Conservation (phyloP, 2,113 vertebrate species). For the Gorilla gorilla region DNA sequence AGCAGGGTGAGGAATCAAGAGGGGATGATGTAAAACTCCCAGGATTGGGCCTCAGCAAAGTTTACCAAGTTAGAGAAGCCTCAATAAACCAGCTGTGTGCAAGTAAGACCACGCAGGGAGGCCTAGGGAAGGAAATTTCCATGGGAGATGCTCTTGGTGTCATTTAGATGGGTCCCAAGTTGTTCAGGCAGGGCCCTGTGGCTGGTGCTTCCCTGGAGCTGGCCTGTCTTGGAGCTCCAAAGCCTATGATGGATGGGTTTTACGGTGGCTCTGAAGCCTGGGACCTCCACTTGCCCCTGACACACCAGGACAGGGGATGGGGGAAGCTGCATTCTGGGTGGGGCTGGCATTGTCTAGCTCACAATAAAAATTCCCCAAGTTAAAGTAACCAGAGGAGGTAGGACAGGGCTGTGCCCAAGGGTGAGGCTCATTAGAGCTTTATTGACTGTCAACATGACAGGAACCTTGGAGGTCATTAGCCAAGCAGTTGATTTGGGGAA, state of each 20-base stretch:
- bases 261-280: neutral
- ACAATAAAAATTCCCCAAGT: neutral
- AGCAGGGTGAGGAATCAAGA: too few species aligned
- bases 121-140: neutral
- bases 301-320: neutral
- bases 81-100: neutral
- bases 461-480: neutral
- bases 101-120: neutral
- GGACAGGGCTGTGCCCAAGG: neutral
- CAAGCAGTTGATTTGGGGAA: neutral
- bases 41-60: neutral
- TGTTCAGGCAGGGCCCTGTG: neutral
- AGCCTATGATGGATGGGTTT: neutral
- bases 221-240: neutral
- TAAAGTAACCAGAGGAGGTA: neutral
- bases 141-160: neutral
- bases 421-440: neutral
- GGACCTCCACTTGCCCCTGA: neutral
- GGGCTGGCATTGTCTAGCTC: neutral
- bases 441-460: conserved; percentile 31
- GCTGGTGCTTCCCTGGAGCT: neutral
- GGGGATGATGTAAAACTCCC: neutral
- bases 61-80: neutral
- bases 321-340: neutral
- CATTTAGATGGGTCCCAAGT: neutral